Evolutionary conservation across 2,888 invertebrate species (phyloP), one percentile per base, ranked within the genome.

Genomic region (Drosophila kanekoi): DNA sequence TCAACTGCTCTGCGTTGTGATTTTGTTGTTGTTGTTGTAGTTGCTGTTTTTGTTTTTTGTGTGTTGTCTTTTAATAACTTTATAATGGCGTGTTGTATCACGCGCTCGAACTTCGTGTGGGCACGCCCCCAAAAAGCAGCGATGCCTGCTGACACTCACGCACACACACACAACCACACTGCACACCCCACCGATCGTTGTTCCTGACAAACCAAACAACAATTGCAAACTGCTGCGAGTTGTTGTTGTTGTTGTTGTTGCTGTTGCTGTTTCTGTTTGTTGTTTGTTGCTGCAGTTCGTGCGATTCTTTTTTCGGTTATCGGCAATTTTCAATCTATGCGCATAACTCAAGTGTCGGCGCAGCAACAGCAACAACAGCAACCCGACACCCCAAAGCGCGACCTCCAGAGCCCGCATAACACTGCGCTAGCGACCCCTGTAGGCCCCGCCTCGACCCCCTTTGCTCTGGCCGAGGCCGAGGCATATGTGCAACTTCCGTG

Each of bases 81-180:
- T 90, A 90, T 89, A 89, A 89, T 89, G 86, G 90, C 81, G 87
- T 82, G 77, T 88, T 82, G 78, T 81, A 89, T 84, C 80, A 87
- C 77, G 85, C 72, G 71, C 63, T 66, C 67, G 47, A 84, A 72
- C 84, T 87, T 89, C 76, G 80, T 74, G 70, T 74, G 74, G 79
- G 57, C 87, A 83, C 83, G 87, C 83, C 87, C 54, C 47, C 64
- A 47, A 72, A 71, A 65, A 45, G 45, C 62, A 58, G 56, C 47
- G 60, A 59, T 43, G 40, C 61, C 57, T 28, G 49, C 43, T 35
- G 32, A 45, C 54, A 18, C 45, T 45, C 43, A 40, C 44, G 9
- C 43, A 43, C 14, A 18, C 32, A 47, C 32, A 38, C 35, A 18
- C 40, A 4, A 18, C 23, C 35, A 10, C 16, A 16, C 14, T 28